phyloP scores from a whole-genome alignment of 2,113 vertebrate species.

The Larimichthys crocea region DNA sequence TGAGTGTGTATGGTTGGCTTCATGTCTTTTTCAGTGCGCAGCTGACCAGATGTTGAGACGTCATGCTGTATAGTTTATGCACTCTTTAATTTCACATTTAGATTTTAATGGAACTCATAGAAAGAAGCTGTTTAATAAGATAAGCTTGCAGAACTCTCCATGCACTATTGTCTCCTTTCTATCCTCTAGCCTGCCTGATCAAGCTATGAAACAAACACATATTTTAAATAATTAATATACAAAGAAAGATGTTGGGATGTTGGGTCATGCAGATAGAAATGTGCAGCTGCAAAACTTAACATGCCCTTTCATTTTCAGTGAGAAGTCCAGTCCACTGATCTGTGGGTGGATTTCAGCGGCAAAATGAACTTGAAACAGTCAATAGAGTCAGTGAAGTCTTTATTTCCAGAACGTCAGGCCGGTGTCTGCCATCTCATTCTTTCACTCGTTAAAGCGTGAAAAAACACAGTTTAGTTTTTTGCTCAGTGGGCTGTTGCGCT shows the following conservation, averaged over 20 bases:
- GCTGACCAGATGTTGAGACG: neutral
- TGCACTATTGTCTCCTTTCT: neutral
- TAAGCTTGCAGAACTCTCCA: neutral
- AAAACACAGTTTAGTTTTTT: slow-evolving; percentile 7
- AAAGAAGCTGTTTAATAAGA: neutral
- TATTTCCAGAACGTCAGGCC: slow-evolving; percentile 12
- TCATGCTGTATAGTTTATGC: neutral
- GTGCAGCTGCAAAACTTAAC: slow-evolving; percentile 12
- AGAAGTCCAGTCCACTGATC: slow-evolving; percentile 24
- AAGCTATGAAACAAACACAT: slow-evolving; percentile 30
- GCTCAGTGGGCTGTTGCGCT: neutral
- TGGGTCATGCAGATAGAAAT: slow-evolving; percentile 29
- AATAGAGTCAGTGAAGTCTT: slow-evolving; percentile 29
- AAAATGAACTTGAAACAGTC: slow-evolving; percentile 39
- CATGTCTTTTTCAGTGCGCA: slow-evolving; percentile 1
- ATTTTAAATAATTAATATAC: slow-evolving; percentile 25
- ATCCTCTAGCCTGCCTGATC: neutral
- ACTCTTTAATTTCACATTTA: neutral
- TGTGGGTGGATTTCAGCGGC: slow-evolving; percentile 10
- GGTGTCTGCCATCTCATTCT: slow-evolving; percentile 16
- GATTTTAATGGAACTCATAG: neutral
- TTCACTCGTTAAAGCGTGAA: slow-evolving; percentile 11
- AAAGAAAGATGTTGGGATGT: slow-evolving; percentile 11
- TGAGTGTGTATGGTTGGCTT: neutral
- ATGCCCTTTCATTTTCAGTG: slow-evolving; percentile 36